Evolutionary conservation across 2,888 invertebrate species (phyloP), one percentile per base, ranked within the genome.

Genomic region (Lasioglossum pauxillum): DNA sequence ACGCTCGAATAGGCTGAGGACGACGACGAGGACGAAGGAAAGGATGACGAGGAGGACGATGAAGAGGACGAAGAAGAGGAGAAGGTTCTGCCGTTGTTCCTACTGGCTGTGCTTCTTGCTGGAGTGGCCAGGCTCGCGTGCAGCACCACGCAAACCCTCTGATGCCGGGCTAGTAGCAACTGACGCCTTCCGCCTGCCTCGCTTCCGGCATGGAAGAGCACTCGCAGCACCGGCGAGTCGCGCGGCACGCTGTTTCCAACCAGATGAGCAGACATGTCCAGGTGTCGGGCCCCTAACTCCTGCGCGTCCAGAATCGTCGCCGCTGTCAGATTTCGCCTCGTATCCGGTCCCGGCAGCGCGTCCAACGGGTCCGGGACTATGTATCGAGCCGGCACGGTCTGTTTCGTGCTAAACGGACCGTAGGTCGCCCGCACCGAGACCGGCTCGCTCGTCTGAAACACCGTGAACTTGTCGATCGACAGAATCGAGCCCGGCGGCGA

Each of bases 341-440:
- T 91, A 78, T 95, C 95, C 79, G 95, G 90, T 0, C 92, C 93
- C 3, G 96, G 96, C 31, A 95, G 89, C 49, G 96, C 96, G 93
- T 98, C 98, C 86, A 98, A 95, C 0, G 97, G 97, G 95, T 98
- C 98, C 10, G 98, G 98, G 76, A 98, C 98, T 85, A 98, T 97
- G 94, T 98, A 98, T 69, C 98, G 96, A 2, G 98, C 98, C 64
- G 98, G 98, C 64, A 99, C 98, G 0, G 98, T 98, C 95, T 99
- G 98, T 94, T 98, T 98, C 80, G 98, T 99, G 91, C 98, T 98
- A 95, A 99, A 99, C 12, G 99, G 99, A 7, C 99, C 99, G 94
- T 99, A 99, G 67, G 98, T 98, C 75, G 99, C 99, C 85, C 98
- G 96, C 69, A 99, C 98, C 41, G 98, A 98, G 53, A 98, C 98